Evolutionary conservation across 1,140 invertebrate species (phyloP).

Genomic region (Aphaenogaster rudis): DNA sequence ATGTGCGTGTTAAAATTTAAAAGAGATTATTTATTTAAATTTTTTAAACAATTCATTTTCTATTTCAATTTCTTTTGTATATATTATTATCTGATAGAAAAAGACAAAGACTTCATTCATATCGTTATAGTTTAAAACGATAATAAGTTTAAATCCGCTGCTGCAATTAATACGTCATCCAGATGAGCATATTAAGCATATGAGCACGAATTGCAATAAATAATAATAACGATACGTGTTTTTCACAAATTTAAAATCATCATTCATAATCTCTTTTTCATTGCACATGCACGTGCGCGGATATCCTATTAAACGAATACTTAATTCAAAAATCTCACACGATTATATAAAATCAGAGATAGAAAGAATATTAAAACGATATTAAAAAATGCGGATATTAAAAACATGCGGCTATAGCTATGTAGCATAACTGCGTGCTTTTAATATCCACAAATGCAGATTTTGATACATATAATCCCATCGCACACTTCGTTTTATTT

Average conservation of each 20-base stretch:
- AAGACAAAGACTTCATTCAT: neutral
- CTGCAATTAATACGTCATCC: neutral
- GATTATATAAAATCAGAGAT: neutral
- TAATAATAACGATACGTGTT: neutral
- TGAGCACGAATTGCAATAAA: neutral
- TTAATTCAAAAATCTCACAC: conserved; percentile 4
- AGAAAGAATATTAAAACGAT: neutral
- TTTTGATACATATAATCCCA: neutral
- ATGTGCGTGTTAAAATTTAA: neutral
- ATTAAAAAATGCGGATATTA: neutral
- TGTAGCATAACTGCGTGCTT: neutral
- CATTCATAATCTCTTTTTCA: neutral
- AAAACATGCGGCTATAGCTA: neutral
- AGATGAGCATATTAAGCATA: neutral
- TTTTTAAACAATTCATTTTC: neutral
- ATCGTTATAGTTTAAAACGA: neutral
- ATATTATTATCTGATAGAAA: neutral
- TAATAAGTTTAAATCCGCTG: neutral
- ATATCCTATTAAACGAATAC: neutral
- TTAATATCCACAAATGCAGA: neutral
- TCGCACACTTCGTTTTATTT: conserved; percentile 1
- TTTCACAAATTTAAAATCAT: neutral
- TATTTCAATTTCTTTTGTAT: neutral
- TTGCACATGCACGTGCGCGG: neutral
- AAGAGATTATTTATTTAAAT: neutral